A percentile compares a stretch with the other conserved stretches of the same genome.
Conservation (phyloP, 1,140 invertebrate genomes). For the Drosophila asahinai region DNA sequence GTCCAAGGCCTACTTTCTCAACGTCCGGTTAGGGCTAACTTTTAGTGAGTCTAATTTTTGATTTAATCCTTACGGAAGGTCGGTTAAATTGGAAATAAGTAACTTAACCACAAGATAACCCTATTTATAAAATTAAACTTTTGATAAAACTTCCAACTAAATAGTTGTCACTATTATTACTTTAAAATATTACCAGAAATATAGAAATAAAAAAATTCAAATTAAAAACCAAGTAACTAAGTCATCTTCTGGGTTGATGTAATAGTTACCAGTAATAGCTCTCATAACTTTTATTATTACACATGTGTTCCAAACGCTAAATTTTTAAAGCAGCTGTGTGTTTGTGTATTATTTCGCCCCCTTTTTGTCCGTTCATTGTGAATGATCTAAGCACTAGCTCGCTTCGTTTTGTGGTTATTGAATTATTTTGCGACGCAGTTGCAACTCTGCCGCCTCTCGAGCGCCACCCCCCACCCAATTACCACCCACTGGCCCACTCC, state of each 20-base stretch:
- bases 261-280: too few species aligned
- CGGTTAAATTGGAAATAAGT: too few species aligned
- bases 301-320: not conserved
- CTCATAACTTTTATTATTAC: not conserved
- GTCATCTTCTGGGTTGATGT: too few species aligned
- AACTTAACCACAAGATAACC: too few species aligned
- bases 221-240: too few species aligned
- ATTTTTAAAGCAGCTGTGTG: slow-evolving; percentile 2
- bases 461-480: not conserved
- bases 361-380: slow-evolving; percentile 46
- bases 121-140: too few species aligned
- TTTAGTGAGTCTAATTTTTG: too few species aligned
- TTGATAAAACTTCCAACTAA: too few species aligned
- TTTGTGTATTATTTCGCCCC: slow-evolving; percentile 20
- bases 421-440: slow-evolving; percentile 67
- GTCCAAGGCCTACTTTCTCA: not conserved
- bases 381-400: slow-evolving; percentile 75
- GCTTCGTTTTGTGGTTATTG: slow-evolving; percentile 54
- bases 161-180: too few species aligned
- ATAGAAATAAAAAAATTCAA: too few species aligned
- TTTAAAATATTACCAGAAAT: too few species aligned
- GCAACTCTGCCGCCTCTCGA: slow-evolving; percentile 48
- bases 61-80: too few species aligned
- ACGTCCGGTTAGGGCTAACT: not conserved
- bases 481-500: slow-evolving; percentile 33